phyloP scores from a whole-genome alignment of 2,113 vertebrate species.

The Dermatemys mawii region DNA sequence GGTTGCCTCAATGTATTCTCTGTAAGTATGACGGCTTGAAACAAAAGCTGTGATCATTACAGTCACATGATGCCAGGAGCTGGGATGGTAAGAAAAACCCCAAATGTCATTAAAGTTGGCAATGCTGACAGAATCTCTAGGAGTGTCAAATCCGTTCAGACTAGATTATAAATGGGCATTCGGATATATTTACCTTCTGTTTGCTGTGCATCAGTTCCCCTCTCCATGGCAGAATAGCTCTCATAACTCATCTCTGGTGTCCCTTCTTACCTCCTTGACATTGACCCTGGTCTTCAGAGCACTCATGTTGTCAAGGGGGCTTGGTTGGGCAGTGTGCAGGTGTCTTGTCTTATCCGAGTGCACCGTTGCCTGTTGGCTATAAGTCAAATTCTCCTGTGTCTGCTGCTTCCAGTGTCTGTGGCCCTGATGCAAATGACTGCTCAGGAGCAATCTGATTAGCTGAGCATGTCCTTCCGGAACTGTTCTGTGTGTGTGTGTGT shows the following conservation, averaged over 20 bases:
- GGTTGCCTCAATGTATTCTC: background rate
- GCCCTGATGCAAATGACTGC: background rate
- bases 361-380: background rate
- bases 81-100: conserved; percentile 54
- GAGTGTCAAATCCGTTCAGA: conserved; percentile 43
- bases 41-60: background rate
- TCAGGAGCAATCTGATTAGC: background rate
- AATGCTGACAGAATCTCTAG: background rate
- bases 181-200: conserved; percentile 59
- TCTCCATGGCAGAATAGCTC: background rate
- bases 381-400: background rate
- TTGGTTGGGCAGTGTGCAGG: background rate
- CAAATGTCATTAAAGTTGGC: conserved; percentile 14
- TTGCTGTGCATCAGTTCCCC: conserved; percentile 44
- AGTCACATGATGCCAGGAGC: background rate
- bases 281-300: background rate
- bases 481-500: background rate
- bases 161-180: conserved; percentile 48
- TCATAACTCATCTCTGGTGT: fast-evolving
- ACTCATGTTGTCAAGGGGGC: background rate
- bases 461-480: background rate
- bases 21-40: background rate
- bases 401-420: fast-evolving
- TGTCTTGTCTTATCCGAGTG: background rate
- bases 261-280: background rate